Percentiles rank a stretch among this genome's conserved stretches.
Conservation (phyloP, 2,888 invertebrate species). For the Mythimna impura region DNA sequence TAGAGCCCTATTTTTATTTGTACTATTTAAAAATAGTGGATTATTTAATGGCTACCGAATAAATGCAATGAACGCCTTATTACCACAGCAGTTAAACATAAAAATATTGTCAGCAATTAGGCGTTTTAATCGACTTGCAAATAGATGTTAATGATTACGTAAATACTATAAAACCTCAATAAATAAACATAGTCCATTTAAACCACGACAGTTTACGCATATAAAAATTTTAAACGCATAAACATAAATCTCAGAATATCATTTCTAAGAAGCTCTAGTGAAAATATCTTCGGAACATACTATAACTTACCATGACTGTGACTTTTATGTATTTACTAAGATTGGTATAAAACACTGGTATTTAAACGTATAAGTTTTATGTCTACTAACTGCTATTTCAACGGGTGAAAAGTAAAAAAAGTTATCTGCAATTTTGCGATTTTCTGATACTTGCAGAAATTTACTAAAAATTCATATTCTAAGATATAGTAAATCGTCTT, state of each 20-base stretch:
- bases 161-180: slow-evolving; percentile 7
- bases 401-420: too few species aligned
- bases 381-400: slow-evolving; percentile 33
- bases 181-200: slow-evolving; percentile 7
- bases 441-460: too few species aligned
- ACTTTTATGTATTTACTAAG: slow-evolving; percentile 62
- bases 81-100: background rate
- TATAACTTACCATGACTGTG: slow-evolving; percentile 62
- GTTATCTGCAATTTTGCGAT: too few species aligned
- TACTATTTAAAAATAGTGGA: too few species aligned
- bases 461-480: too few species aligned
- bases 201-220: slow-evolving; percentile 15
- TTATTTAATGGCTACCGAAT: slow-evolving; percentile 32
- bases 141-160: slow-evolving; percentile 4
- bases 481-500: too few species aligned
- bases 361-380: slow-evolving; percentile 54
- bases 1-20: too few species aligned
- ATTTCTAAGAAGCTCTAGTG: slow-evolving; percentile 41
- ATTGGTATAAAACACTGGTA: slow-evolving; percentile 55
- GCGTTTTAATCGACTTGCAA: background rate
- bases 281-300: slow-evolving; percentile 51
- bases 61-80: slow-evolving; percentile 12
- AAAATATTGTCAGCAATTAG: slow-evolving; percentile 10
- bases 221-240: slow-evolving; percentile 40
- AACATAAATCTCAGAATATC: slow-evolving; percentile 34